Percentiles rank a stretch among this genome's conserved stretches.
Conservation (phyloP, 2,888 invertebrate species). For the Hirtodrosophila cameraria region DNA sequence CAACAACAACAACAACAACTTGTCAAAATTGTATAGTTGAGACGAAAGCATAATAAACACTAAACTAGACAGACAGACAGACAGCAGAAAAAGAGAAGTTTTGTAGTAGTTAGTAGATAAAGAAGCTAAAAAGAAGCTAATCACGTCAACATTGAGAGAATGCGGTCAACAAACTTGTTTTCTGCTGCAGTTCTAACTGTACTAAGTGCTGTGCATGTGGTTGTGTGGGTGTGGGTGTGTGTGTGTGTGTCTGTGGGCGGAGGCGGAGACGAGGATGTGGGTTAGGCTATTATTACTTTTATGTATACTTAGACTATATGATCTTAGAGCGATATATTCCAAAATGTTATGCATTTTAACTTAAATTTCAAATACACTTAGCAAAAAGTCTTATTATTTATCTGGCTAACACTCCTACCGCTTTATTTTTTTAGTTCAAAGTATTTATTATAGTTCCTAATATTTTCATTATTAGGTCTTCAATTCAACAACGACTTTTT, state of each 20-base stretch:
- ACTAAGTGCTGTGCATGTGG: neutral
- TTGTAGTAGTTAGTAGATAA: slow-evolving; percentile 54
- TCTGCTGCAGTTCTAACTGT: slow-evolving; percentile 31
- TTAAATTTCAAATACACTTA: too few species aligned
- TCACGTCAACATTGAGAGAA: slow-evolving; percentile 54
- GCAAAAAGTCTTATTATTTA: too few species aligned
- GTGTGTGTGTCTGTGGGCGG: slow-evolving; percentile 4
- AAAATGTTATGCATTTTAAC: too few species aligned
- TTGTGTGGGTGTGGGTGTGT: slow-evolving; percentile 2
- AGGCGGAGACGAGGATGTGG: too few species aligned
- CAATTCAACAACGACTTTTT: too few species aligned
- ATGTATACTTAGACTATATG: too few species aligned
- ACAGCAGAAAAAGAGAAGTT: slow-evolving; percentile 37
- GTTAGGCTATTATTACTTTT: too few species aligned
- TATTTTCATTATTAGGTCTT: too few species aligned
- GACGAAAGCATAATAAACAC: slow-evolving; percentile 66
- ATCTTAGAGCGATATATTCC: too few species aligned
- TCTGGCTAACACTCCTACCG: too few species aligned
- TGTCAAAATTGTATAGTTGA: slow-evolving; percentile 70
- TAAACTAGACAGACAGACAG: slow-evolving; percentile 10
- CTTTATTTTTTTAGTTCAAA: too few species aligned
- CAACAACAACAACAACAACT: slow-evolving; percentile 40
- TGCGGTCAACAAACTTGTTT: slow-evolving; percentile 77
- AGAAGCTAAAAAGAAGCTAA: slow-evolving; percentile 70
- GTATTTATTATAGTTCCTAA: too few species aligned